A percentile compares a stretch with the other conserved stretches of the same genome.
Conservation (phyloP, 1,140 invertebrate species). For the Drosophila nigrodunni region DNA sequence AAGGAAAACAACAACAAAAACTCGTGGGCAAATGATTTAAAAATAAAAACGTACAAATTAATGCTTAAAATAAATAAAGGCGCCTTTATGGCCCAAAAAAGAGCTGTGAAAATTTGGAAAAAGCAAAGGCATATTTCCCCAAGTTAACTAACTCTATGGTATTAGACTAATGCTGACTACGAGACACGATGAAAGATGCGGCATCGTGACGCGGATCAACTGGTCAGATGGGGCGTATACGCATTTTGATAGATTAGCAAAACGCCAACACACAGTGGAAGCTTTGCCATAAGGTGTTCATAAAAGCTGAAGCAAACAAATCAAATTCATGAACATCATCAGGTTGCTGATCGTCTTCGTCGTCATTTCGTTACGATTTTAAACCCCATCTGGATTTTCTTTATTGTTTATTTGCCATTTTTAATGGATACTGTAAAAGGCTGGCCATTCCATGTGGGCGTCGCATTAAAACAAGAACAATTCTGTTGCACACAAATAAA, state of each 20-base stretch:
- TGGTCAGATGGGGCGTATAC: slow-evolving; percentile 29
- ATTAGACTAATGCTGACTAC: slow-evolving; percentile 5
- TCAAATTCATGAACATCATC: slow-evolving; percentile 26
- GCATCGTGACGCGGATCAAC: slow-evolving; percentile 42
- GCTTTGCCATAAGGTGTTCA: slow-evolving; percentile 36
- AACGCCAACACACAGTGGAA: slow-evolving; percentile 21
- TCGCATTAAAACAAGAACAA: slow-evolving; percentile 25
- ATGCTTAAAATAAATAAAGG: slow-evolving; percentile 79
- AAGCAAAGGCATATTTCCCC: not conserved
- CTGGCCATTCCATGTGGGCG: slow-evolving; percentile 53
- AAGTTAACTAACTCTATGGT: not conserved
- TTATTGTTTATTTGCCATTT: slow-evolving; percentile 64
- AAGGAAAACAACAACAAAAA: slow-evolving; percentile 6
- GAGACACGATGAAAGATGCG: slow-evolving; percentile 19
- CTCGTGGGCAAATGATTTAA: slow-evolving; percentile 49
- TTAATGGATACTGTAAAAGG: slow-evolving; percentile 79
- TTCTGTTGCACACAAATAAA: slow-evolving; percentile 60
- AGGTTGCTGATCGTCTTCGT: slow-evolving; percentile 25
- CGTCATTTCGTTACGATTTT: slow-evolving; percentile 10
- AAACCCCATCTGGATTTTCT: slow-evolving; percentile 52
- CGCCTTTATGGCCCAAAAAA: slow-evolving; percentile 41
- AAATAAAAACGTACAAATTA: slow-evolving; percentile 79
- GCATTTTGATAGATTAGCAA: slow-evolving; percentile 50
- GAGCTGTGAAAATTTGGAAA: slow-evolving; percentile 14
- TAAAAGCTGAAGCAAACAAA: slow-evolving; percentile 19